A percentile compares a stretch with the other conserved stretches of the same genome.
Evolutionary conservation across 2,888 invertebrate species (phyloP).

Genomic region (Entomobrya multifasciata): DNA sequence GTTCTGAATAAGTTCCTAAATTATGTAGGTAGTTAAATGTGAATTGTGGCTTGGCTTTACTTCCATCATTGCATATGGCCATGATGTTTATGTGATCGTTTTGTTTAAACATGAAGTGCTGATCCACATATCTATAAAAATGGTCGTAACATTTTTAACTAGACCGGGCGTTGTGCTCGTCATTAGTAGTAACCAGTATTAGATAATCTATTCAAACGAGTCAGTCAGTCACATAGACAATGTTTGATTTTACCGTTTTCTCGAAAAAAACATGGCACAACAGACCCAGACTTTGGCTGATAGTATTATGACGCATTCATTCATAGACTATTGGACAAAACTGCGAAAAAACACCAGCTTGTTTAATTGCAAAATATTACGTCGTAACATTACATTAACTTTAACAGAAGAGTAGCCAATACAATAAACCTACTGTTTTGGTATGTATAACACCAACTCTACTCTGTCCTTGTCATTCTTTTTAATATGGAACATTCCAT

Average conservation of each 20-base stretch:
- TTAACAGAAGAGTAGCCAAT: not conserved
- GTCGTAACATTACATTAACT: not conserved
- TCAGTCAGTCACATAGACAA: conserved; percentile 5
- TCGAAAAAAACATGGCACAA: not conserved
- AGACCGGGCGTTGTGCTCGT: not conserved
- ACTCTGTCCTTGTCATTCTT: conserved; percentile 53
- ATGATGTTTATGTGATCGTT: conserved; percentile 37
- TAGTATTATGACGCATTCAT: no score
- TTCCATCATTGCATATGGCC: not conserved
- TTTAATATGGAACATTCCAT: conserved; percentile 9
- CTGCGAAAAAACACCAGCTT: not conserved
- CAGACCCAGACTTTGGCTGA: not conserved
- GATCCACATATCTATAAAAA: conserved; percentile 2
- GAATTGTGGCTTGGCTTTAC: conserved; percentile 26
- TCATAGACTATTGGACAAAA: no score
- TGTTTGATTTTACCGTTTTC: conserved; percentile 25
- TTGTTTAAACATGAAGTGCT: conserved; percentile 23
- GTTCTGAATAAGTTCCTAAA: no score
- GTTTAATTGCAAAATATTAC: conserved; percentile 4
- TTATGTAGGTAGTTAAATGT: no score
- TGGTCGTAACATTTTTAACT: conserved; percentile 26
- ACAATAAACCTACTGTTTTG: conserved; percentile 41
- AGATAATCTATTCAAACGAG: not conserved
- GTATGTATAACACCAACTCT: conserved; percentile 26
- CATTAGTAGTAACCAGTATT: not conserved